Conservation (phyloP, 2,797 vertebrate genomes). For the Typhlichthys subterraneus region DNA sequence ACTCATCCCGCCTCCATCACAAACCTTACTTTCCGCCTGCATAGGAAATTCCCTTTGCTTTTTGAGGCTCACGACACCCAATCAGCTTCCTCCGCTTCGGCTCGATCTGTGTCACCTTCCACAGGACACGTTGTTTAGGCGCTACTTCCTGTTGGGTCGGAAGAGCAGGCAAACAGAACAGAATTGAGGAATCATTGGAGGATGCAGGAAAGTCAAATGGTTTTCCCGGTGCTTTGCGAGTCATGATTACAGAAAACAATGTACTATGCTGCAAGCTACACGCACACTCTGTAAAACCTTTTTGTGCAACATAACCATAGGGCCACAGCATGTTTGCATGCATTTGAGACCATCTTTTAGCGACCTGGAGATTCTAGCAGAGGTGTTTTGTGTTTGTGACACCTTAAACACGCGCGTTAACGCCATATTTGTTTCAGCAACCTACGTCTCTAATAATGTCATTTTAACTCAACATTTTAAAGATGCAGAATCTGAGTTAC, state of each 20-base stretch:
- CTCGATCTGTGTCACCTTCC: constrained; percentile 32
- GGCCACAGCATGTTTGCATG: constrained; percentile 14
- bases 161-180: constrained; percentile 44
- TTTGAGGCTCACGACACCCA: constrained; percentile 49
- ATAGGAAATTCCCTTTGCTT: constrained; percentile 38
- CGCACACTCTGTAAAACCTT: constrained; percentile 21
- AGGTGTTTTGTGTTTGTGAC: no score
- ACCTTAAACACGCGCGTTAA: no score
- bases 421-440: no score
- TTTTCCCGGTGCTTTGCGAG: constrained; percentile 51
- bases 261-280: constrained; percentile 19
- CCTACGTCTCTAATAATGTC: no score
- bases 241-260: constrained; percentile 62
- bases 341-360: neutral
- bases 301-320: constrained; percentile 24
- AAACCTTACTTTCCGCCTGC: constrained; percentile 11
- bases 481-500: no score
- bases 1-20: neutral
- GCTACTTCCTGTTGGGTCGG: constrained; percentile 58
- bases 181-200: constrained; percentile 49
- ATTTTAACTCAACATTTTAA: no score
- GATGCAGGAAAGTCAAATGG: constrained; percentile 28
- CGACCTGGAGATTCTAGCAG: neutral
- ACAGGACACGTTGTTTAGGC: constrained; percentile 58
- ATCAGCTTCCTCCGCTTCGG: constrained; percentile 28